phyloP scores from a whole-genome alignment of 37 sponge, comb jelly and placozoan species.

The Geodia barretti region DNA sequence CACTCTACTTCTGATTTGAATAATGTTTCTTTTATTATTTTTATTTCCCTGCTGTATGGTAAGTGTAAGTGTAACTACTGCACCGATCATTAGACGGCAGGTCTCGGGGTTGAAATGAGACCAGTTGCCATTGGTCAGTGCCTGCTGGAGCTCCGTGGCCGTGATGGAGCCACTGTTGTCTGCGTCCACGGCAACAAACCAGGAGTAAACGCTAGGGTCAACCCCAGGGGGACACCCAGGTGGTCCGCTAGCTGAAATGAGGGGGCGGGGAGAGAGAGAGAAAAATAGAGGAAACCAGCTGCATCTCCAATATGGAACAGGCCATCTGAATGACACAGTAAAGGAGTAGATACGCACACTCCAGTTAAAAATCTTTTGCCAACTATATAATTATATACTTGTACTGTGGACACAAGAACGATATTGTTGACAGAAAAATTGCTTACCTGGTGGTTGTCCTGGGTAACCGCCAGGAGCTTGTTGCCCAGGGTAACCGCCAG shows the following conservation, averaged over 20 bases:
- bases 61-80: neutral
- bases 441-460: slow-evolving; percentile 23
- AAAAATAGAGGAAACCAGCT: neutral
- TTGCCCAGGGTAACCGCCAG: slow-evolving; percentile 31
- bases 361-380: too few species aligned
- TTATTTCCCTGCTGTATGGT: neutral
- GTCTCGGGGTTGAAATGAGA: slow-evolving; percentile 86
- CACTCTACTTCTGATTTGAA: too few species aligned
- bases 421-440: slow-evolving; percentile 2
- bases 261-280: neutral
- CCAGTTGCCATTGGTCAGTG: slow-evolving; percentile 85
- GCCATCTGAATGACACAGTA: neutral
- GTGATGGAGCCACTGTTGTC: slow-evolving; percentile 75
- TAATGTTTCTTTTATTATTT: too few species aligned
- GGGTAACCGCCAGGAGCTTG: slow-evolving; percentile 52
- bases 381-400: too few species aligned
- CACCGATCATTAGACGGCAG: slow-evolving; percentile 88
- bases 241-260: slow-evolving; percentile 9
- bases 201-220: slow-evolving; percentile 65
- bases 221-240: slow-evolving; percentile 64
- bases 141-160: slow-evolving; percentile 72
- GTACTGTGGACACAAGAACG: neutral
- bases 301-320: neutral
- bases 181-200: slow-evolving; percentile 81
- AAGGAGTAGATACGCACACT: neutral